phyloP scores from a whole-genome alignment of 2,113 vertebrate species.

The Coracopsis vasa region DNA sequence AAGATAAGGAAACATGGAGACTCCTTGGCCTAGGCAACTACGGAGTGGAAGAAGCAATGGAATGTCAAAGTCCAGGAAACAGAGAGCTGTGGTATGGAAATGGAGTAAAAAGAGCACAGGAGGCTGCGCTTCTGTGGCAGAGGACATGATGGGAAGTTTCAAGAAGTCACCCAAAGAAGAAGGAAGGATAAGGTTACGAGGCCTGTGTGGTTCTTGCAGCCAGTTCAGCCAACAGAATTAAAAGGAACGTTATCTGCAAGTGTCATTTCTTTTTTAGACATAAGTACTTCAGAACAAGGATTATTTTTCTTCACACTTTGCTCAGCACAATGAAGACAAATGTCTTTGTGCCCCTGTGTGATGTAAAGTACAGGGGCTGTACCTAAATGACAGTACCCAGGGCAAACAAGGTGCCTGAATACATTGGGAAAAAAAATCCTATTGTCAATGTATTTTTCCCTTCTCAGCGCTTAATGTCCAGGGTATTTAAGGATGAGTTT shows the following conservation, averaged over 20 bases:
- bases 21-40: neutral
- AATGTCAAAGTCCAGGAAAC: neutral
- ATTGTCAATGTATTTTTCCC: neutral
- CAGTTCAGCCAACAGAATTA: neutral
- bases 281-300: neutral
- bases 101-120: neutral
- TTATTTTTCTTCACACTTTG: neutral
- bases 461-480: neutral
- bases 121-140: neutral
- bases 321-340: neutral
- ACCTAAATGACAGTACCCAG: neutral
- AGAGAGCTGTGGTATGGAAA: neutral
- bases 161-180: neutral
- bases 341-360: neutral
- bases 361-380: neutral
- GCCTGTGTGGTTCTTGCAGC: neutral
- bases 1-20: neutral
- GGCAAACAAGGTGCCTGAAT: neutral
- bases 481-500: slow-evolving; percentile 8
- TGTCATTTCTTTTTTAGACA: neutral
- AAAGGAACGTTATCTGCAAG: neutral
- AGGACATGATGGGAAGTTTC: neutral
- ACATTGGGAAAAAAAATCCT: neutral
- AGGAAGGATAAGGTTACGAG: neutral
- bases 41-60: neutral